Evolutionary conservation across 2,888 invertebrate species (phyloP).

Genomic region (Petrolisthes manimaculis): DNA sequence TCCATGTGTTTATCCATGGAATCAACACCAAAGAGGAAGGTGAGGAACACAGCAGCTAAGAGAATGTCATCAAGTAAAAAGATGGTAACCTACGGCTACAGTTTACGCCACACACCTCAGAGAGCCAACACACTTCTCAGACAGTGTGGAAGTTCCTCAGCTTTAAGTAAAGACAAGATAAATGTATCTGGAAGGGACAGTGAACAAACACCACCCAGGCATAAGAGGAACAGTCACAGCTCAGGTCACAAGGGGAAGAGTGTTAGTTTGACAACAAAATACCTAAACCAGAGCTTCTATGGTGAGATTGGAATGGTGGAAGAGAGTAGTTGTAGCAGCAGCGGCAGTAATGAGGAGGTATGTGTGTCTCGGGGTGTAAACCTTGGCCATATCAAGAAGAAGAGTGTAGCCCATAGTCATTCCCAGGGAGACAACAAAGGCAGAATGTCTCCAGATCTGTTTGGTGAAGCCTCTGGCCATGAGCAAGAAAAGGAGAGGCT

Average conservation of each 20-base stretch:
- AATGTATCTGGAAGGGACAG: too few species aligned
- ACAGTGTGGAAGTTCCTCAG: too few species aligned
- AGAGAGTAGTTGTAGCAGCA: conserved; percentile 19
- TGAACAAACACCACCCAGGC: too few species aligned
- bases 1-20: conserved; percentile 22
- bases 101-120: conserved; percentile 1
- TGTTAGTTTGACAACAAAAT: too few species aligned
- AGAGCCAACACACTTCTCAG: background rate
- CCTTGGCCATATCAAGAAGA: background rate
- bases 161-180: too few species aligned
- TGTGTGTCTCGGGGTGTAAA: background rate
- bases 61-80: background rate
- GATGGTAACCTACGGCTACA: background rate
- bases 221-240: too few species aligned
- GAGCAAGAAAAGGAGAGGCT: background rate
- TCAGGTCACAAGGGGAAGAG: too few species aligned
- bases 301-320: background rate
- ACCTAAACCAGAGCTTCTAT: background rate
- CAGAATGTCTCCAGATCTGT: conserved; percentile 25
- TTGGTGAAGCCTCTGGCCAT: conserved; percentile 2
- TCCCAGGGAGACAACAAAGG: background rate
- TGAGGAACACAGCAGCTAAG: background rate
- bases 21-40: conserved; percentile 24
- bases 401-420: background rate
- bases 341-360: background rate